phyloP scores from a whole-genome alignment of 2,113 vertebrate genomes.

The Neotoma lepida region DNA sequence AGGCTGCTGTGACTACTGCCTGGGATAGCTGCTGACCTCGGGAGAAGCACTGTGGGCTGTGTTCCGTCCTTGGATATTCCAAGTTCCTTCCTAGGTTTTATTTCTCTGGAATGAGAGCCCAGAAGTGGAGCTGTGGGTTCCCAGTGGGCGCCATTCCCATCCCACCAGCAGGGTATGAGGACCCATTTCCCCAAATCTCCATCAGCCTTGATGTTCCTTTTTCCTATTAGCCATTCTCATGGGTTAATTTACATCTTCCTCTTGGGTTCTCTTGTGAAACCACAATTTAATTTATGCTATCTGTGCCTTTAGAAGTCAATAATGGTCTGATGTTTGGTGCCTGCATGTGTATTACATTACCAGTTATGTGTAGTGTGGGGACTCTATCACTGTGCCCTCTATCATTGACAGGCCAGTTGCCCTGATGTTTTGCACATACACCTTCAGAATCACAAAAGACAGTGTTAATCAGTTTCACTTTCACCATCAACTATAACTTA shows the following conservation, averaged over 20 bases:
- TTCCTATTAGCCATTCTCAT: too few relatives aligned
- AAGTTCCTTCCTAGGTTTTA: background rate
- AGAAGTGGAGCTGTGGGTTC: background rate
- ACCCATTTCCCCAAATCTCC: too few relatives aligned
- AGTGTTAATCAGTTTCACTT: background rate
- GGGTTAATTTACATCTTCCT: background rate
- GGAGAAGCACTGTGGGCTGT: background rate
- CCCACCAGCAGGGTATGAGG: background rate
- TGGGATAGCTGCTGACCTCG: fast-evolving
- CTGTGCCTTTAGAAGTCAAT: too few relatives aligned
- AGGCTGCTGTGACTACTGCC: too few relatives aligned
- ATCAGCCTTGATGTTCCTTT: background rate
- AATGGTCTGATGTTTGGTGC: background rate
- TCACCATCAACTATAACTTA: background rate
- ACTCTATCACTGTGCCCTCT: background rate
- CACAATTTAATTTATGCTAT: background rate
- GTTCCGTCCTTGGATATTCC: background rate
- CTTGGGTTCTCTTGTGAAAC: background rate
- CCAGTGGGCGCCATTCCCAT: background rate
- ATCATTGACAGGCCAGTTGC: background rate
- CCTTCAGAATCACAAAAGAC: background rate
- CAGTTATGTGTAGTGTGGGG: too few relatives aligned
- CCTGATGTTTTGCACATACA: background rate
- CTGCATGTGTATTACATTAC: background rate
- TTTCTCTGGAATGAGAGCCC: background rate